A percentile compares a stretch with the other conserved stretches of the same genome.
Evolutionary conservation across 2,113 vertebrate genomes (phyloP).

Genomic region (Camelus dromedarius): DNA sequence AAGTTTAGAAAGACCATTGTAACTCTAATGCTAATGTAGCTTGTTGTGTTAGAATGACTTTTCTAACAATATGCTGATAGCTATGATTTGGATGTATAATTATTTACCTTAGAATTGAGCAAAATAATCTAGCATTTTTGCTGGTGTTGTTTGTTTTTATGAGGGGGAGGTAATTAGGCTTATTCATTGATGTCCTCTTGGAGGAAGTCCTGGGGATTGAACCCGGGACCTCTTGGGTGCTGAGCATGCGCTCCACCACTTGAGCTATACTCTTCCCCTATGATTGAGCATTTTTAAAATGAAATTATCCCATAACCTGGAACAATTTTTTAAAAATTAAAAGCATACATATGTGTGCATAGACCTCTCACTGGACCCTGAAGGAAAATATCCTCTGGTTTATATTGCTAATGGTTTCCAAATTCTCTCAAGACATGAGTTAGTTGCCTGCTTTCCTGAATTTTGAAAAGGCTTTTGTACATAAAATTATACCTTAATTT

Average conservation of each 20-base stretch:
- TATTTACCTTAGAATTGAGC: slow-evolving; percentile 8
- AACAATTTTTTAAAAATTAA: not conserved
- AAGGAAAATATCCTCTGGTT: slow-evolving; percentile 26
- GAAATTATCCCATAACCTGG: not conserved
- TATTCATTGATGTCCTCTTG: no score
- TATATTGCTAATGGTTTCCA: slow-evolving; percentile 19
- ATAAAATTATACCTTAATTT: slow-evolving; percentile 77
- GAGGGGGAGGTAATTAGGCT: no score
- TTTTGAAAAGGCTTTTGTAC: slow-evolving; percentile 74
- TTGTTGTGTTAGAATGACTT: not conserved
- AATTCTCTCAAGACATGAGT: slow-evolving; percentile 44
- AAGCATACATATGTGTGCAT: not conserved
- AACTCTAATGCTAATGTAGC: not conserved
- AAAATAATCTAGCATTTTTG: not conserved
- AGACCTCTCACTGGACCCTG: not conserved
- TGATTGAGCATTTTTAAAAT: not conserved
- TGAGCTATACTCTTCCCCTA: no score
- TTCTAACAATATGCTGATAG: not conserved
- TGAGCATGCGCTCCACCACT: no score
- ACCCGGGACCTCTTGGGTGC: no score
- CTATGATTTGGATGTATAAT: not conserved
- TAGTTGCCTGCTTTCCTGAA: slow-evolving; percentile 31
- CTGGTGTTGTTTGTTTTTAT: no score
- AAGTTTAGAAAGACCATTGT: not conserved
- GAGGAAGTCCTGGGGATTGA: no score